These are phyloP conservation scores for Bembecia ichneumoniformis DNA, from an alignment of 2,888 invertebrate species.

Conservation along the genomic window DNA sequence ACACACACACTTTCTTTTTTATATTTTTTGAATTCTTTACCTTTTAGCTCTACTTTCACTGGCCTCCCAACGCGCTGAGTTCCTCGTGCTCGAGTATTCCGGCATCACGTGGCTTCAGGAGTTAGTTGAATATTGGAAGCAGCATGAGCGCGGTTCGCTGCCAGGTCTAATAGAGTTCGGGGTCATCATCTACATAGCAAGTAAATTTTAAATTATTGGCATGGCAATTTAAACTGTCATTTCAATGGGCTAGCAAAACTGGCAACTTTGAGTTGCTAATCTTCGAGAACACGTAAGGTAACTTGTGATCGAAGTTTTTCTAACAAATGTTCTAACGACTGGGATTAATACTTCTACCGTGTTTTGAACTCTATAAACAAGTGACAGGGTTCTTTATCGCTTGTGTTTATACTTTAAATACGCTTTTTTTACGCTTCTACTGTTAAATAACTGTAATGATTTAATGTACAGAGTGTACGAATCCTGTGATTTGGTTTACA, in stretches of 20 bases:
- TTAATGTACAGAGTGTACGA: no score
- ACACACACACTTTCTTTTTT: no score
- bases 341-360: no score
- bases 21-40: conserved; percentile 1
- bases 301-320: no score
- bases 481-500: no score
- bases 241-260: no score
- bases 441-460: no score
- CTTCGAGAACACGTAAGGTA: not conserved
- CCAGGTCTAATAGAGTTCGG: conserved; percentile 86
- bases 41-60: conserved; percentile 88
- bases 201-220: conserved; percentile 72
- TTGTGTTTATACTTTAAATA: no score
- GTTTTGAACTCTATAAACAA: no score
- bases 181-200: conserved; percentile 90
- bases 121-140: conserved; percentile 82
- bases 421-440: no score
- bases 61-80: conserved; percentile 93
- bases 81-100: conserved; percentile 82
- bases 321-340: no score
- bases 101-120: conserved; percentile 83
- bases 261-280: not conserved
- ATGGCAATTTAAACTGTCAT: conserved; percentile 13
- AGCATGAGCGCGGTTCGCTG: conserved; percentile 81
- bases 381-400: no score